These are phyloP conservation scores for Leptopilina boulardi DNA, from an alignment of 1,140 invertebrate species.

Conservation along the genomic window DNA sequence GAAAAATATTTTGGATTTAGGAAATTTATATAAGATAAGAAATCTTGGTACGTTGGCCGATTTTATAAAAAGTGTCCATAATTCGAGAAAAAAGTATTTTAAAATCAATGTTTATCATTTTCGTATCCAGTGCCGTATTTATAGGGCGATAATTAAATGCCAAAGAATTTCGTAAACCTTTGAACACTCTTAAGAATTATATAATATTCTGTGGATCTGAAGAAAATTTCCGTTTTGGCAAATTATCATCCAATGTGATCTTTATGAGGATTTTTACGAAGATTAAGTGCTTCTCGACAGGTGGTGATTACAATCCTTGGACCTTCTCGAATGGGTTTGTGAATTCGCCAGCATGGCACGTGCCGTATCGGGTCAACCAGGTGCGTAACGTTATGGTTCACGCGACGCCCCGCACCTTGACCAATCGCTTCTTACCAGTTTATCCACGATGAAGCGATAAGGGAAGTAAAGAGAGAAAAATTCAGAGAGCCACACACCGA, in stretches of 20 bases:
- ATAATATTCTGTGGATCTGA: background rate
- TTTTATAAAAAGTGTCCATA: too few relatives aligned
- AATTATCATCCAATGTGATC: background rate
- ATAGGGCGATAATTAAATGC: too few relatives aligned
- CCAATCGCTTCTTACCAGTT: conserved; percentile 75
- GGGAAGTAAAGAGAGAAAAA: conserved; percentile 24
- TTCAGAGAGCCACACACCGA: conserved; percentile 20
- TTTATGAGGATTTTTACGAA: conserved; percentile 53
- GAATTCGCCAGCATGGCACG: conserved; percentile 76
- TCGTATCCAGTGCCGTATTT: too few relatives aligned
- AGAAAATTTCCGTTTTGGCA: background rate
- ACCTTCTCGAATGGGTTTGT: conserved; percentile 75
- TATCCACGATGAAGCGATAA: conserved; percentile 66
- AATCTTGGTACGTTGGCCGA: too few relatives aligned
- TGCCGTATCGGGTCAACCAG: conserved; percentile 73
- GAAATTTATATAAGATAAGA: too few relatives aligned
- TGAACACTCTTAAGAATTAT: too few relatives aligned
- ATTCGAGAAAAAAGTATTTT: too few relatives aligned
- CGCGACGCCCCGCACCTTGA: conserved; percentile 74
- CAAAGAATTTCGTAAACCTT: too few relatives aligned
- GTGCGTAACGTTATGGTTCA: conserved; percentile 77
- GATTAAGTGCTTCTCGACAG: conserved; percentile 72
- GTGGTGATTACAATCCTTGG: conserved; percentile 75
- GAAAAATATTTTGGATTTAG: too few relatives aligned
- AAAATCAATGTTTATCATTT: too few relatives aligned